Percentiles rank a stretch among this genome's conserved stretches.
These are phyloP conservation scores for Epinephelus moara DNA, from an alignment of 2,113 vertebrate species.

Conservation along the genomic window DNA sequence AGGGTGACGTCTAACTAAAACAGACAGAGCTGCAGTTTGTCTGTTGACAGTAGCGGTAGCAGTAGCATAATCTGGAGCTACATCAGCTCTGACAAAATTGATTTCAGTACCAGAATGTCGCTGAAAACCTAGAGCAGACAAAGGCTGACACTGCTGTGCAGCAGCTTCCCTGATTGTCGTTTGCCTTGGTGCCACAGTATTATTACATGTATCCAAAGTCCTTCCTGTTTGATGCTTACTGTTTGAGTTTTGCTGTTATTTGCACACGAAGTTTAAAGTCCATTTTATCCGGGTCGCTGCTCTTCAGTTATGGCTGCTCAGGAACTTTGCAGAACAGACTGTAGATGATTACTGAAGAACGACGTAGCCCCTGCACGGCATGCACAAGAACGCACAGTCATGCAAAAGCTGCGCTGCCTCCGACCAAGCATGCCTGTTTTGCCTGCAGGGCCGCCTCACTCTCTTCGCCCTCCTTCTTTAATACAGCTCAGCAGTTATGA, in stretches of 20 bases:
- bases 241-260: conserved; percentile 21
- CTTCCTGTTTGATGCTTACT: conserved; percentile 36
- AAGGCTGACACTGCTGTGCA: too few relatives aligned
- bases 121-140: too few relatives aligned
- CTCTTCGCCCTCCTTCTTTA: neutral
- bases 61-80: too few relatives aligned
- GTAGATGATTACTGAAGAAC: conserved; percentile 59
- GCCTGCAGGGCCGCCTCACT: neutral
- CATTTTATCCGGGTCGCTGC: conserved; percentile 56
- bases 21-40: neutral
- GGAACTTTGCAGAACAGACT: conserved; percentile 9
- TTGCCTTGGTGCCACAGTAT: neutral
- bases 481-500: neutral
- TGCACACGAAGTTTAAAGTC: conserved; percentile 47
- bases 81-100: too few relatives aligned
- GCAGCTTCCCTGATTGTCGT: neutral
- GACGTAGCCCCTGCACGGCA: conserved; percentile 7
- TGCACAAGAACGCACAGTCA: conserved; percentile 55
- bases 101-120: too few relatives aligned
- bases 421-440: neutral
- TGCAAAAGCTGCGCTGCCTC: conserved; percentile 10
- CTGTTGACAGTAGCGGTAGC: neutral
- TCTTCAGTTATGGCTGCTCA: conserved; percentile 45
- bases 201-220: neutral
- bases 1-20: too few relatives aligned